Base-by-base conservation (phyloP, 1,140 invertebrate species). In the Idris sp. region DNA sequence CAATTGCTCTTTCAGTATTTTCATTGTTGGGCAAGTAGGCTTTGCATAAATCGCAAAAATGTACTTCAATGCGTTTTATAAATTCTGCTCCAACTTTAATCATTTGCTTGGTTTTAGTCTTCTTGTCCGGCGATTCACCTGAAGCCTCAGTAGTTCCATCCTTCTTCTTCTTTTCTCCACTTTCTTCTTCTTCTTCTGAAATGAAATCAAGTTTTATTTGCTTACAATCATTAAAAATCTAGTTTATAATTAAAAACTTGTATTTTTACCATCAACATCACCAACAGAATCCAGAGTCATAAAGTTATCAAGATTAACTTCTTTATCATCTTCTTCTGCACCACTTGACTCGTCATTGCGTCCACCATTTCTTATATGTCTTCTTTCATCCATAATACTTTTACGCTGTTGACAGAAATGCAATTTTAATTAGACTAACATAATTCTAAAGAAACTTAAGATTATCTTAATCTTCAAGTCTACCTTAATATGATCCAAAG, bases 241-340 rank as follows among this genome's bases (percentile, higher is more conserved):
- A n/a, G n/a, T n/a, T n/a, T n/a, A n/a, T n/a, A n/a, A n/a, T n/a
- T n/a, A n/a, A n/a, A n/a, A n/a, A n/a, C n/a, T n/a, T n/a, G n/a
- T n/a, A n/a, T n/a, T n/a, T n/a, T n/a, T 87, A 91, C 92, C 93
- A 87, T 95, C 93, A 11, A 93, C 92, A 85, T 93, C 93, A n/a
- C 94, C 93, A 11, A 95, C 92, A 11, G 93, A 94, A 84, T 95
- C 94, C 5, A 95, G 88, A 16, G 93, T 94, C 88, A 94, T 93
- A 76, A 95, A 95, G 80, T 94, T 94, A 44, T 94, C 93, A 35
- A 95, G 89, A 87, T 94, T 92, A 2, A 93, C 90, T 81, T 93
- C 92, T 78, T 92, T 91, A 40, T 92, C 92, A 64, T 93, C 92
- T 76, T 91, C 91, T 43, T 88, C 84, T 0, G 81, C 77, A 1